phyloP scores from a whole-genome alignment of 2,113 vertebrate genomes.

The Mohoua ochrocephala region DNA sequence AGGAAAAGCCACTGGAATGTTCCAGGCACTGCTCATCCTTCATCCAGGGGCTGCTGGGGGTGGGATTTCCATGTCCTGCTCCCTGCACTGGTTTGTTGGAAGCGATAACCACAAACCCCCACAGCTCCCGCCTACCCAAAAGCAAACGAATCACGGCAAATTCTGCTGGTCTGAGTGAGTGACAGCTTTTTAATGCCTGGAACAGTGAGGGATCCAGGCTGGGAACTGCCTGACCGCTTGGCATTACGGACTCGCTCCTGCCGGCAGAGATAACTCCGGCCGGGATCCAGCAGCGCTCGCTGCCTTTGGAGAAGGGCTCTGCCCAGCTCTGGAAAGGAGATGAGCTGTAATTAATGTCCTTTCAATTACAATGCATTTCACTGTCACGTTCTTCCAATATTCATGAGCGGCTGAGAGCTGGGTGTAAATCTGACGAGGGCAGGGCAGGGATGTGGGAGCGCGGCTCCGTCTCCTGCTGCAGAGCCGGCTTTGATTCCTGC shows the following conservation, averaged over 20 bases:
- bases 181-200: background rate
- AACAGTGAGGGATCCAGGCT: background rate
- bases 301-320: background rate
- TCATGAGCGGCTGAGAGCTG: background rate
- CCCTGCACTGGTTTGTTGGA: background rate
- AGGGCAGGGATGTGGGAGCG: background rate
- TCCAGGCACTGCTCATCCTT: background rate
- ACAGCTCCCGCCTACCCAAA: background rate
- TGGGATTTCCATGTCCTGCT: background rate
- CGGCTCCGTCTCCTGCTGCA: background rate
- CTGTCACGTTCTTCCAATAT: slow-evolving; percentile 5
- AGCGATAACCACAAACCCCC: background rate
- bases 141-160: background rate
- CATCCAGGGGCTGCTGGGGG: background rate
- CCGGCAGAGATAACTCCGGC: background rate
- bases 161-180: background rate
- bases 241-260: no score
- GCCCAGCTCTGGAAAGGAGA: slow-evolving; percentile 1
- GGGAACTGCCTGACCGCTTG: background rate
- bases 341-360: slow-evolving; percentile 47
- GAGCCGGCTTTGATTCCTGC: background rate
- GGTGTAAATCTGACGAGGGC: background rate
- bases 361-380: slow-evolving; percentile 22
- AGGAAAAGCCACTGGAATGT: background rate
- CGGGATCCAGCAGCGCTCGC: background rate